Conservation (phyloP, 2,888 invertebrate species). For the Abrostola triplasia region DNA sequence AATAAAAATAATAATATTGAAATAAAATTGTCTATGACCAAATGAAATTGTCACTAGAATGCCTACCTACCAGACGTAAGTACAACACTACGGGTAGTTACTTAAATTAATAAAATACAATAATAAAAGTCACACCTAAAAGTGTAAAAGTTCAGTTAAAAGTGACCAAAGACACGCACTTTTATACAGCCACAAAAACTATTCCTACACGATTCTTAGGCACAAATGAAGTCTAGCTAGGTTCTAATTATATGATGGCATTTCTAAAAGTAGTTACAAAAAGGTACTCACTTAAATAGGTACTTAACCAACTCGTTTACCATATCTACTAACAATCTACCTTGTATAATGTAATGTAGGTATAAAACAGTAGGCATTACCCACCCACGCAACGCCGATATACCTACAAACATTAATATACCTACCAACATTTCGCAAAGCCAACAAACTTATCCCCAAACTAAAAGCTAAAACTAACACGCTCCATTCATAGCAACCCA, state of each 20-base stretch:
- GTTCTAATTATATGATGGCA: background rate
- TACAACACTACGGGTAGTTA: background rate
- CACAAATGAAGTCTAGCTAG: background rate
- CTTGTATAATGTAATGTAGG: conserved; percentile 31
- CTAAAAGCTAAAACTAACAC: conserved; percentile 54
- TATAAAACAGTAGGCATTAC: conserved; percentile 43
- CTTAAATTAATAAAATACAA: background rate
- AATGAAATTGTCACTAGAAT: too few relatives aligned
- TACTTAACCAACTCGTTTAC: conserved; percentile 11
- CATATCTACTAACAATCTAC: conserved; percentile 9
- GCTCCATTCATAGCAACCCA: conserved; percentile 69
- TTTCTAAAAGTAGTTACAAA: background rate
- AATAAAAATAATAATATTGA: too few relatives aligned
- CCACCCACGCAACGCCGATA: conserved; percentile 19
- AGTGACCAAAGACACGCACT: conserved; percentile 1
- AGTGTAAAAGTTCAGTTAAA: background rate
- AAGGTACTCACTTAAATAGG: background rate
- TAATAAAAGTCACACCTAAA: too few relatives aligned
- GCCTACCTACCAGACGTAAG: too few relatives aligned
- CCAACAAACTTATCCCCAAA: conserved; percentile 56
- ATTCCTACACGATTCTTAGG: background rate
- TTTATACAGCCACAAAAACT: background rate
- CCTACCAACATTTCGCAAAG: conserved; percentile 43
- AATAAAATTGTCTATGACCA: too few relatives aligned
- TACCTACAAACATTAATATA: conserved; percentile 44